Evolutionary conservation across 1,140 invertebrate species (phyloP).

Genomic region (Pseudachorutes palmiensis): DNA sequence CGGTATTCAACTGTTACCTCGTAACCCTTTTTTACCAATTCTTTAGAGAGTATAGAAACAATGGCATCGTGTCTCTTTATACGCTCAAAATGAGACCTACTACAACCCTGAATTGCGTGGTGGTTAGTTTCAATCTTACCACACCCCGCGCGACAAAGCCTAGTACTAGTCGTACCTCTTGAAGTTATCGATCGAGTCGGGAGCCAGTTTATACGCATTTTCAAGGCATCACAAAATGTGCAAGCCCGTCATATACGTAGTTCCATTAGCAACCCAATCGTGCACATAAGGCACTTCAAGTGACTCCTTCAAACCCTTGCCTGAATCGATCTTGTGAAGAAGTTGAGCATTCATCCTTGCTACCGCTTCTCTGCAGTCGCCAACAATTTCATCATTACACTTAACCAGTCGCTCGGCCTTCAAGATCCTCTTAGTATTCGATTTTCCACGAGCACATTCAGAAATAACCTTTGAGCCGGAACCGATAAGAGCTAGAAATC

Average conservation of each 20-base stretch:
- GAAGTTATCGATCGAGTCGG: neutral
- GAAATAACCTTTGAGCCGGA: too few species aligned
- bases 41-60: constrained; percentile 8
- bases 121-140: constrained; percentile 40
- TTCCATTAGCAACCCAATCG: neutral
- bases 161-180: neutral
- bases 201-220: constrained; percentile 3
- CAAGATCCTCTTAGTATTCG: too few species aligned
- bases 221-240: neutral
- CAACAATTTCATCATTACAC: too few species aligned
- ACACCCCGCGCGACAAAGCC: neutral
- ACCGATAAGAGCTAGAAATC: neutral
- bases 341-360: too few species aligned
- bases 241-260: neutral
- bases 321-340: too few species aligned
- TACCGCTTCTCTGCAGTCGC: too few species aligned
- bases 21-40: constrained; percentile 17
- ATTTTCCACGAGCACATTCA: too few species aligned
- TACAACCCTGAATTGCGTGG: constrained; percentile 43
- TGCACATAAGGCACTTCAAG: neutral
- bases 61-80: constrained; percentile 41
- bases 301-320: neutral
- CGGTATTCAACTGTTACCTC: constrained; percentile 26
- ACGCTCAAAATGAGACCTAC: constrained; percentile 40
- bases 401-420: too few species aligned